phyloP scores from a whole-genome alignment of 2,888 invertebrate genomes.

The Lasioglossum vierecki region DNA sequence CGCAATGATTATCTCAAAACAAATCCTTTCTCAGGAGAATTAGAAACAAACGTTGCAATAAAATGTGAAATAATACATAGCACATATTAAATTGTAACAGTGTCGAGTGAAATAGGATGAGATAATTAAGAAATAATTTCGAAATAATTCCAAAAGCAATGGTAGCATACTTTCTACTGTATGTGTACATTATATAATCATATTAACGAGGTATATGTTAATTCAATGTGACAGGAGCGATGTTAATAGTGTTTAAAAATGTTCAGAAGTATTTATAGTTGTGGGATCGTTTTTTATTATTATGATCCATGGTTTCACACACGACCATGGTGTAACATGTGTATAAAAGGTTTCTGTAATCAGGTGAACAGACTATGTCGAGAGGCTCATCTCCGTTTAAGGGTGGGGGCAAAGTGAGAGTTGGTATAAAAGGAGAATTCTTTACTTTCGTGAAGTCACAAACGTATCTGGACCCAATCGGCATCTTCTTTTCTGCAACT shows the following conservation, averaged over 20 bases:
- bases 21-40: background rate
- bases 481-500: conserved; percentile 45
- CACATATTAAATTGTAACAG: background rate
- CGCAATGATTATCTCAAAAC: background rate
- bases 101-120: background rate
- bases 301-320: background rate
- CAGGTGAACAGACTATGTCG: conserved; percentile 62
- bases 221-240: background rate
- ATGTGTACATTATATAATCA: background rate
- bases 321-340: conserved; percentile 19
- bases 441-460: conserved; percentile 80
- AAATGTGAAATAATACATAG: background rate
- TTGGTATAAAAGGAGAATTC: conserved; percentile 83
- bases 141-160: background rate
- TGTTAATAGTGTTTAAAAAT: background rate
- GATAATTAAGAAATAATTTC: conserved; percentile 1
- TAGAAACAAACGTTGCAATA: background rate
- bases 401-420: conserved; percentile 82
- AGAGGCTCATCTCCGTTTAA: conserved; percentile 61
- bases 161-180: background rate
- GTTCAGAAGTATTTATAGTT: background rate
- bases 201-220: background rate
- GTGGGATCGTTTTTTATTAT: background rate
- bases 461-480: conserved; percentile 75
- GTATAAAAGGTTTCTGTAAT: conserved; percentile 46